Evolutionary conservation across 2,113 vertebrate genomes (phyloP), one percentile per base, ranked within the genome.

Genomic region (Esox niger): DNA sequence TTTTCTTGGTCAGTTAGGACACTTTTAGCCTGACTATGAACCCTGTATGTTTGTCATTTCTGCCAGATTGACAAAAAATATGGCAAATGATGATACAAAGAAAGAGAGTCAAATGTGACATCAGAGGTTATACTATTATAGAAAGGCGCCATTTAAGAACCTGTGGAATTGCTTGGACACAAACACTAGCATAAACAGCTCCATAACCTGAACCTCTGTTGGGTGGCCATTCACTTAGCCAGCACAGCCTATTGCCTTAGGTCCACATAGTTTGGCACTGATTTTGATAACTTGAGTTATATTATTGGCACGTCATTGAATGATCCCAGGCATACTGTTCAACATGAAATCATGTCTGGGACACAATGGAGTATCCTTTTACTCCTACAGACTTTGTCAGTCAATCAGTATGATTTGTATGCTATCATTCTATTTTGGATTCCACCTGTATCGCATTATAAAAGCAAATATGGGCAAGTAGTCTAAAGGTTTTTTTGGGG

Each of bases 261-360:
- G 79, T 84, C 83, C 70, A 76, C 87, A 90, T 88, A 87, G 69
- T 88, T 71, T 88, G 86, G 82, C 67, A 74, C 26, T 23, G 54
- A 68, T 43, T 80, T 66, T 79, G 70, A 76, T 80, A 79, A 68
- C 73, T 79, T 80, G 46, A 77, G 52, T 74, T 86, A 82, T 76
- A 75, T 79, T 79, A 75, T 66, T 85, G 80, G 83, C 73, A 70
- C 52, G 64, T 77, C 65, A 55, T 63, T 67, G 70, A 73, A n/a
- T 71, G 77, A 82, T 76, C 76, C 38, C 47, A 78, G 78, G 80
- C 60, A 81, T 85, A 84, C 59, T 68, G 79, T 88, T 87, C 79
- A 83, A n/a, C 84, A 47, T 13, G 64, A 67, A 49, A 33, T 15
- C 31, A 46, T 43, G 21, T 62, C 21, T 47, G 46, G 74, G 20